Conservation (phyloP, 2,113 vertebrate genomes). For the Hyaena hyaena region DNA sequence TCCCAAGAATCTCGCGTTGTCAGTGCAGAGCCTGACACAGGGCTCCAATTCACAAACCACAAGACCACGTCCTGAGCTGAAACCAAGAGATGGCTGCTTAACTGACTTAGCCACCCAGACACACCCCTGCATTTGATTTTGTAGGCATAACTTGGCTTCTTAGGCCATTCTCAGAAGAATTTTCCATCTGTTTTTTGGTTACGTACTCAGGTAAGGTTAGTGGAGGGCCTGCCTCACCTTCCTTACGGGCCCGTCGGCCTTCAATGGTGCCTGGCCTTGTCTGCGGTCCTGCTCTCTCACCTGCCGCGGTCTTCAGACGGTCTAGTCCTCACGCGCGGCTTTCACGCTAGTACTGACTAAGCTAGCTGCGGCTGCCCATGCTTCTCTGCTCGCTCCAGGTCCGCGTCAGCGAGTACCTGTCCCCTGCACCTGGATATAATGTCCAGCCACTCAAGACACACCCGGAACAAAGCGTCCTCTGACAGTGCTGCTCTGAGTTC, state of each 20-base stretch:
- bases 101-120: too few relatives aligned
- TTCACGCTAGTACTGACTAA: neutral
- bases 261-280: rapidly evolving
- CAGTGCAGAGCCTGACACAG: too few relatives aligned
- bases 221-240: neutral
- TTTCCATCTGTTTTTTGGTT: neutral
- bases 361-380: neutral
- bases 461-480: neutral
- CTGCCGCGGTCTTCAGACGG: too few relatives aligned
- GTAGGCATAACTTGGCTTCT: neutral
- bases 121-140: neutral
- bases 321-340: neutral
- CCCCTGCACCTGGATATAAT: neutral
- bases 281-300: neutral
- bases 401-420: neutral
- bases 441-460: neutral
- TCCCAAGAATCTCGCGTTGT: too few relatives aligned
- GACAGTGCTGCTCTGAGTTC: neutral
- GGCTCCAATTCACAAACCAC: too few relatives aligned
- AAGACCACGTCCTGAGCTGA: too few relatives aligned
- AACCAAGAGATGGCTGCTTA: too few relatives aligned
- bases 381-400: neutral
- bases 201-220: neutral
- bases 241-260: neutral
- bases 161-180: neutral